Conservation (phyloP, 92 coral and sea anemone genomes). For the Siderastrea siderea region DNA sequence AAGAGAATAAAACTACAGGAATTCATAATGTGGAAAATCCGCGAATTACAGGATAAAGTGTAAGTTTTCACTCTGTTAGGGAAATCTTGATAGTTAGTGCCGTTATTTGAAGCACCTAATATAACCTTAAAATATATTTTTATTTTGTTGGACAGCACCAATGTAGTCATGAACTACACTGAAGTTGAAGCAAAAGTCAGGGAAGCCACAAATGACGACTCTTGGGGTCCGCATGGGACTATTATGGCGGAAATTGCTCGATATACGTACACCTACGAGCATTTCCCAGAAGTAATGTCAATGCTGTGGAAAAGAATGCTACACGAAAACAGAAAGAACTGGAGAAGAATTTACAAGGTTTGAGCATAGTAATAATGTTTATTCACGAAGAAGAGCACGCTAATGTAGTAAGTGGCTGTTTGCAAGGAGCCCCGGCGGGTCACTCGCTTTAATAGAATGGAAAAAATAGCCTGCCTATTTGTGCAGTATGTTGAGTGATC, state of each 20-base stretch:
- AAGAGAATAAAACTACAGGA: not conserved
- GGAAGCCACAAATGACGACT: slow-evolving; percentile 99
- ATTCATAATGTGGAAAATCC: slow-evolving; percentile 95
- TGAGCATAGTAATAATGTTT: not conserved
- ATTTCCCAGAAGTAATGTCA: slow-evolving; percentile 98
- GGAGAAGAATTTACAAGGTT: slow-evolving; percentile 98
- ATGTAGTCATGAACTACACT: slow-evolving; percentile 99
- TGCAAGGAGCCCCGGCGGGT: not conserved
- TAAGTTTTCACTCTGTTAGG: slow-evolving; percentile 57
- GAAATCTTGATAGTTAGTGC: not conserved
- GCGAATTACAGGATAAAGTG: slow-evolving; percentile 97
- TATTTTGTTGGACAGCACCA: slow-evolving; percentile 74
- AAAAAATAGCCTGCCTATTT: too few species aligned
- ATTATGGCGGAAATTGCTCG: slow-evolving; percentile 96
- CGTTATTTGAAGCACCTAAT: slow-evolving; percentile 1
- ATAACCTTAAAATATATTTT: not conserved
- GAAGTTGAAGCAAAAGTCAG: slow-evolving; percentile 98
- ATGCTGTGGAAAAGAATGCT: slow-evolving; percentile 99
- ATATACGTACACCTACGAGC: slow-evolving; percentile 97
- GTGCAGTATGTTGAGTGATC: too few species aligned
- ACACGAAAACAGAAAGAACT: slow-evolving; percentile 91
- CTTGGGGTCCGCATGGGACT: slow-evolving; percentile 99
- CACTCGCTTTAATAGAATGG: too few species aligned
- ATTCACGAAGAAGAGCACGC: not conserved
- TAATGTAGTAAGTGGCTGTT: not conserved